These are phyloP conservation scores for Lysandra bellargus DNA, from an alignment of 2,888 invertebrate genomes.

Conservation along the genomic window DNA sequence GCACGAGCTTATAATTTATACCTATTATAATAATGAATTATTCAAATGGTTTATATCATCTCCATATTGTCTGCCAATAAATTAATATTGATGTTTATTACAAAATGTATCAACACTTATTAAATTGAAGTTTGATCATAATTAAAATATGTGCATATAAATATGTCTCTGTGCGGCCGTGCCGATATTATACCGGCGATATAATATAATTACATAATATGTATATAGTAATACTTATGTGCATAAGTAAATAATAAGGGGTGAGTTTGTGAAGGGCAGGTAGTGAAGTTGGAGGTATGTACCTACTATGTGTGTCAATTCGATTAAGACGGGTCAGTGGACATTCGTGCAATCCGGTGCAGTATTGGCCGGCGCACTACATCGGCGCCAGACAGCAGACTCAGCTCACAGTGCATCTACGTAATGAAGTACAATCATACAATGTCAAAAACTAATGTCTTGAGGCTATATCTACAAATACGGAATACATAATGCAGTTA, in stretches of 20 bases:
- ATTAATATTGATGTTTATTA: no score
- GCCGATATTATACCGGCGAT: no score
- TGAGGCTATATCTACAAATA: no score
- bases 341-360: neutral
- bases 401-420: neutral
- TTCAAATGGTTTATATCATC: neutral
- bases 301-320: conserved; percentile 2
- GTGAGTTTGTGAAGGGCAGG: neutral
- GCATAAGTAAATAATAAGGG: no score
- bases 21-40: neutral
- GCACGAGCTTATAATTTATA: neutral
- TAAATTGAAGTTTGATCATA: no score
- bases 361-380: neutral
- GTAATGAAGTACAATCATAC: no score
- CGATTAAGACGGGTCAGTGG: conserved; percentile 24
- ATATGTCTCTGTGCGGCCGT: no score
- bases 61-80: no score
- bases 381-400: neutral
- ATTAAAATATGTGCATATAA: neutral
- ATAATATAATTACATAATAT: no score
- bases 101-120: no score
- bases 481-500: no score
- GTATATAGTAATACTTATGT: neutral
- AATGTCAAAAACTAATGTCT: no score
- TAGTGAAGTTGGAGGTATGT: neutral